Evolutionary conservation across 2,113 vertebrate species (phyloP).

Genomic region (Dromiciops gliroides): DNA sequence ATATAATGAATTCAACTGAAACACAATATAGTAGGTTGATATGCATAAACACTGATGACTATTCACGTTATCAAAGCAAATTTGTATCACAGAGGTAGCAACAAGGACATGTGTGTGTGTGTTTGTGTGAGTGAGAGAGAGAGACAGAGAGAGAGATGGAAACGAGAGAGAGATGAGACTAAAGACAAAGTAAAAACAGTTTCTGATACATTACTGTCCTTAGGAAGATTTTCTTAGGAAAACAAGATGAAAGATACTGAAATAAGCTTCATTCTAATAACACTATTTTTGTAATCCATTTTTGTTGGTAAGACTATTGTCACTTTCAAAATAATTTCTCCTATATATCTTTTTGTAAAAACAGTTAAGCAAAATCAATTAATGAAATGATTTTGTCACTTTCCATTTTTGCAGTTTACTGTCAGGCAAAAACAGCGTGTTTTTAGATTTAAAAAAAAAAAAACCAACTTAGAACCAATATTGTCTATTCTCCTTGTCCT

Average conservation of each 20-base stretch:
- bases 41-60: background rate
- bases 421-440: background rate
- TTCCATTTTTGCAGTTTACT: background rate
- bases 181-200: background rate
- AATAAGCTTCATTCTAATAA: background rate
- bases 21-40: background rate
- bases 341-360: background rate
- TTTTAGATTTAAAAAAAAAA: too few species aligned
- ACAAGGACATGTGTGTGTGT: background rate
- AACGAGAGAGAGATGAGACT: background rate
- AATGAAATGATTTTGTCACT: background rate
- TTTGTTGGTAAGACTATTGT: background rate
- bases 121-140: too few species aligned
- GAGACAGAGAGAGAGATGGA: too few species aligned
- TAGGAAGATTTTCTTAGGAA: background rate
- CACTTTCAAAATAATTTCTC: background rate
- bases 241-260: background rate
- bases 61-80: fast-evolving
- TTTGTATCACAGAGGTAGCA: too few species aligned
- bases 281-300: background rate
- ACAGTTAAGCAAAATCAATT: background rate
- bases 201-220: background rate
- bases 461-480: background rate
- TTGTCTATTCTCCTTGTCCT: background rate
- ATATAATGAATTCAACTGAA: background rate